Evolutionary conservation across 2,797 vertebrate genomes (phyloP).

Genomic region (Iguana delicatissima): DNA sequence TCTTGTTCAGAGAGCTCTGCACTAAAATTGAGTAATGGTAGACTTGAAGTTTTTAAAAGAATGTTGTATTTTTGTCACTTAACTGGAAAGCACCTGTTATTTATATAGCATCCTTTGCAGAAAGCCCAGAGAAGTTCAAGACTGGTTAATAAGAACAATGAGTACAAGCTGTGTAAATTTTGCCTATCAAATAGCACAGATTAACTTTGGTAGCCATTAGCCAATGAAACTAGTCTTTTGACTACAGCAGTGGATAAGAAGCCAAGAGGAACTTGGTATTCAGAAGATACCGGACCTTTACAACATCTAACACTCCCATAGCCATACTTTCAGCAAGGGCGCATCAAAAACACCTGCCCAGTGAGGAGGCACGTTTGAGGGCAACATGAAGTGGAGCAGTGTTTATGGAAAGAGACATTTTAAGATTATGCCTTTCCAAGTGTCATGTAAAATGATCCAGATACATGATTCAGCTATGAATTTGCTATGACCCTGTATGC

Average conservation of each 20-base stretch:
- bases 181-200: conserved; percentile 42
- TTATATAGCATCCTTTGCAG: conserved; percentile 33
- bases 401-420: neutral
- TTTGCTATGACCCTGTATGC: conserved; percentile 64
- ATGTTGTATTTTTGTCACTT: conserved; percentile 37
- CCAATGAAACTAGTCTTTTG: conserved; percentile 48
- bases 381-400: conserved; percentile 10
- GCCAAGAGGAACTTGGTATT: conserved; percentile 22
- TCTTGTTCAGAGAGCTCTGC: conserved; percentile 51
- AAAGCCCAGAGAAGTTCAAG: conserved; percentile 39
- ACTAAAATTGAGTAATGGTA: conserved; percentile 35
- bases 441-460: conserved; percentile 34
- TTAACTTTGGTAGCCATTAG: conserved; percentile 45
- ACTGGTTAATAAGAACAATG: conserved; percentile 29
- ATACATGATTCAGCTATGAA: conserved; percentile 61
- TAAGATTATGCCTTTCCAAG: conserved; percentile 35
- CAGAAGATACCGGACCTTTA: conserved; percentile 33
- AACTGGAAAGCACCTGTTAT: conserved; percentile 40
- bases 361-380: conserved; percentile 37
- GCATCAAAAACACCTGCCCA: conserved; percentile 28
- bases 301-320: conserved; percentile 21
- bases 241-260: conserved; percentile 31
- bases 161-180: conserved; percentile 35
- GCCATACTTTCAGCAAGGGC: conserved; percentile 31
- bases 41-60: conserved; percentile 48